Conservation (phyloP, 2,888 invertebrate genomes). For the Blera fallax region DNA sequence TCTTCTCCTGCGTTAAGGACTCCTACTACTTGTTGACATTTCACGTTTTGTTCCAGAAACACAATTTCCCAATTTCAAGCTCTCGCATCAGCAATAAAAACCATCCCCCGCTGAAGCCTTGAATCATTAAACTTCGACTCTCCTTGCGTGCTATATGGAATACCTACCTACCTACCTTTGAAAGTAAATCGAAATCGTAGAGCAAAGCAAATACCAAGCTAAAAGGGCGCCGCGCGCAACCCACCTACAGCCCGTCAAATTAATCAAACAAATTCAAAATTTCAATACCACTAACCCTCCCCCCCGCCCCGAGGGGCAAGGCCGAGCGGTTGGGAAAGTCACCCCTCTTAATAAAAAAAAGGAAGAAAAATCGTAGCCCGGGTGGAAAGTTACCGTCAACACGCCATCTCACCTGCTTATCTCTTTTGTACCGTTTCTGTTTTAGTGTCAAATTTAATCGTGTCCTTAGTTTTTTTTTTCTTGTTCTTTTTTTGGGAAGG, state of each 20-base stretch:
- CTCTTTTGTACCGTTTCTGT: slow-evolving; percentile 10
- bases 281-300: slow-evolving; percentile 32
- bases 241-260: slow-evolving; percentile 39
- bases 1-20: background rate
- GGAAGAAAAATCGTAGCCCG: background rate
- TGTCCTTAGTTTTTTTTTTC: slow-evolving; percentile 27
- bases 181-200: slow-evolving; percentile 27
- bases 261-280: slow-evolving; percentile 69
- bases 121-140: slow-evolving; percentile 51
- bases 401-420: slow-evolving; percentile 54
- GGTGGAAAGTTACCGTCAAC: slow-evolving; percentile 33
- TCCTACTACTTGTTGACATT: slow-evolving; percentile 64
- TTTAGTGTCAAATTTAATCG: slow-evolving; percentile 61
- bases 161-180: slow-evolving; percentile 25
- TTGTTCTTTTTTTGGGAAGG: background rate
- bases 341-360: no score
- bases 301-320: no score
- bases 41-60: slow-evolving; percentile 52
- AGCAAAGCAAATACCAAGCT: slow-evolving; percentile 37
- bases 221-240: slow-evolving; percentile 35
- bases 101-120: slow-evolving; percentile 42
- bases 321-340: background rate
- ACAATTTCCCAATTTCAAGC: slow-evolving; percentile 48
- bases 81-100: slow-evolving; percentile 37
- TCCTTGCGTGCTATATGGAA: slow-evolving; percentile 43